Conservation (phyloP, 2,888 invertebrate genomes). For the Apoderus coryli region DNA sequence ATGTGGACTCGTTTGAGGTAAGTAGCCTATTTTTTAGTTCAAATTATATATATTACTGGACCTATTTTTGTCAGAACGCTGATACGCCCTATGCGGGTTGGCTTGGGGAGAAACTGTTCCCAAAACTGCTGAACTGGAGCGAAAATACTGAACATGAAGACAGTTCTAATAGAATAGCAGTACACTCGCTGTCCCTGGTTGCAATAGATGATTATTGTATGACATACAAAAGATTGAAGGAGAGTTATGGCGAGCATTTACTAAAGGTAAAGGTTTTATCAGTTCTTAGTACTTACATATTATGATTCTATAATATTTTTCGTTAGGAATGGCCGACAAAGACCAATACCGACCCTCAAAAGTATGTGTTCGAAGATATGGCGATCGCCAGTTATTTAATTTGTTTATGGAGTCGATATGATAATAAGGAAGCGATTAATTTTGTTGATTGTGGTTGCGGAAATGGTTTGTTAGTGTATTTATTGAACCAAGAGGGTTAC, state of each 20-base stretch:
- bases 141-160: constrained; percentile 30
- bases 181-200: constrained; percentile 49
- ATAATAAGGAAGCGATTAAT: constrained; percentile 24
- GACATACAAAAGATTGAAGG: constrained; percentile 59
- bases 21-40: no score
- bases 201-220: constrained; percentile 51
- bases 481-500: constrained; percentile 73
- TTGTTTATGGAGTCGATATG: constrained; percentile 48
- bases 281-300: no score
- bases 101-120: constrained; percentile 41
- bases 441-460: constrained; percentile 97
- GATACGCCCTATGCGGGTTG: constrained; percentile 33
- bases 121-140: constrained; percentile 50
- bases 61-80: no score
- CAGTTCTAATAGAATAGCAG: no score
- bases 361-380: constrained; percentile 93
- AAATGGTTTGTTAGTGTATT: constrained; percentile 84
- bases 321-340: constrained; percentile 80
- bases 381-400: constrained; percentile 83
- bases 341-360: constrained; percentile 84
- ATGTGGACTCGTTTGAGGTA: constrained; percentile 29
- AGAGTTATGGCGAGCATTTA: constrained; percentile 60
- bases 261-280: no score
- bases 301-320: no score
- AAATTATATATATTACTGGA: no score